These are phyloP conservation scores for Hemibagrus wyckioides DNA, from an alignment of 2,113 vertebrate species.

Conservation along the genomic window DNA sequence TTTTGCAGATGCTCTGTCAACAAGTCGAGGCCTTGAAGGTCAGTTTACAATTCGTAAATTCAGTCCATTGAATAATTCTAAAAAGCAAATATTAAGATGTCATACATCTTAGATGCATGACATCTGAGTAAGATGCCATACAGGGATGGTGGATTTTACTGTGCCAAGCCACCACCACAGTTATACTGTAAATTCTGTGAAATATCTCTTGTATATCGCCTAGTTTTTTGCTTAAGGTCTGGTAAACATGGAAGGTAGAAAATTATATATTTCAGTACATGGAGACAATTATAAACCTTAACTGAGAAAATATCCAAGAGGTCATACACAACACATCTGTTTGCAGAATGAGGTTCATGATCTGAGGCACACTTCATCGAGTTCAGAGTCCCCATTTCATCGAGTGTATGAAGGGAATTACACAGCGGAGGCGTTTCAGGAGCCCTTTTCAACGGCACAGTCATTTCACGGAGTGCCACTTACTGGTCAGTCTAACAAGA, in stretches of 20 bases:
- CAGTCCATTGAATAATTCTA: background rate
- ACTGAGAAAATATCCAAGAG: background rate
- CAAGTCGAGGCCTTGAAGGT: constrained; percentile 97
- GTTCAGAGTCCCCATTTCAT: constrained; percentile 73
- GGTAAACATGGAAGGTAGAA: background rate
- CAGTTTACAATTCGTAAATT: constrained; percentile 35
- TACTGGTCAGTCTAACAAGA: constrained; percentile 76
- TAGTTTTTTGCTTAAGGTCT: background rate
- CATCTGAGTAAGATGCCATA: background rate
- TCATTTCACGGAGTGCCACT: constrained; percentile 87
- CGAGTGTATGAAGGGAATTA: constrained; percentile 84
- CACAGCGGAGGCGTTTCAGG: constrained; percentile 80
- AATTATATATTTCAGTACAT: background rate
- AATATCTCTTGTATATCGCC: background rate
- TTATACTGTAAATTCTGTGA: background rate
- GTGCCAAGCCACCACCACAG: background rate
- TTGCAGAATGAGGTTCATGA: constrained; percentile 93
- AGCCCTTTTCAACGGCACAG: constrained; percentile 83
- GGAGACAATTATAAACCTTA: background rate
- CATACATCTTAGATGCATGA: too few relatives aligned
- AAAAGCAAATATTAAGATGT: background rate
- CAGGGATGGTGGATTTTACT: background rate
- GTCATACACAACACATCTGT: background rate
- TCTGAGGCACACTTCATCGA: constrained; percentile 82
- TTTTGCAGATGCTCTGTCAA: constrained; percentile 92